phyloP scores from a whole-genome alignment of 2,797 vertebrate genomes.

The Gadopsis bispinosus region DNA sequence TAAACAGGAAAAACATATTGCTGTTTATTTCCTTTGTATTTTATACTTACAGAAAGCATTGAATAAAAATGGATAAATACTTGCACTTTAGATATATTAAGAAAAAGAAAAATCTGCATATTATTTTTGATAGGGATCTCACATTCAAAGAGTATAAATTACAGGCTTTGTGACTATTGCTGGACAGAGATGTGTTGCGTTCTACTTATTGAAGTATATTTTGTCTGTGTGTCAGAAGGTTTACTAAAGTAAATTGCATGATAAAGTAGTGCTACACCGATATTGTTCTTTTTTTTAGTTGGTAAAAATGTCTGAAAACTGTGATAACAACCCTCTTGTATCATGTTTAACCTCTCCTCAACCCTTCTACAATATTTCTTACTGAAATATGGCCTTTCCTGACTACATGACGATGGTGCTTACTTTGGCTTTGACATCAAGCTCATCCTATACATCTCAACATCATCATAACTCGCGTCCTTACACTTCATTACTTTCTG shows the following conservation, averaged over 20 bases:
- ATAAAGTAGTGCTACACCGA: constrained; percentile 88
- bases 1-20: constrained; percentile 87
- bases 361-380: constrained; percentile 81
- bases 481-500: constrained; percentile 82
- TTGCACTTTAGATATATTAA: constrained; percentile 92
- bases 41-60: constrained; percentile 91
- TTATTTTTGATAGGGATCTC: constrained; percentile 92
- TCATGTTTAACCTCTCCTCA: constrained; percentile 82
- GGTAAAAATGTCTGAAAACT: constrained; percentile 88
- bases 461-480: constrained; percentile 78
- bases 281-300: constrained; percentile 86
- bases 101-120: constrained; percentile 88
- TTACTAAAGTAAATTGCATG: constrained; percentile 91
- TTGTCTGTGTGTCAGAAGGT: constrained; percentile 90
- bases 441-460: constrained; percentile 82
- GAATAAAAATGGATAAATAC: constrained; percentile 89
- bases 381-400: constrained; percentile 85
- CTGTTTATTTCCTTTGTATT: constrained; percentile 89
- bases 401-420: constrained; percentile 88
- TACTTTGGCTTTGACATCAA: constrained; percentile 87
- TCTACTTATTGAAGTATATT: constrained; percentile 90
- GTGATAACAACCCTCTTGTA: constrained; percentile 87
- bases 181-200: constrained; percentile 88
- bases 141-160: constrained; percentile 88
- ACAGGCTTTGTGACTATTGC: constrained; percentile 89